Evolutionary conservation across 1,140 invertebrate genomes (phyloP), one percentile per base, ranked within the genome.

Genomic region (Drosophila seguyi): DNA sequence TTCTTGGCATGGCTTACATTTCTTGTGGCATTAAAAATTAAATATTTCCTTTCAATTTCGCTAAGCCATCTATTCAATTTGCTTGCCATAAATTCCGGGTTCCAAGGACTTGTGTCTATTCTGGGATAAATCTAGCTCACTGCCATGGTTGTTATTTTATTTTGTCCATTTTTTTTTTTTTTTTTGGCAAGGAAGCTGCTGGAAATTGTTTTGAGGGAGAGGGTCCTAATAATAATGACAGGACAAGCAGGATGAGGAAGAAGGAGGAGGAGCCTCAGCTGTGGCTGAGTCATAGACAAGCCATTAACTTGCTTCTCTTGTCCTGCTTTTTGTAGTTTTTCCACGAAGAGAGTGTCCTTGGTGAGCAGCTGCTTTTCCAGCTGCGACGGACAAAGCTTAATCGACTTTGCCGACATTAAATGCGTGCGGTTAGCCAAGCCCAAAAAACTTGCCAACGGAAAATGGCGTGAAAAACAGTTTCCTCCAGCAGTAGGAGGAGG

Each of bases 351-450:
- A 34, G 50, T 53, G 22, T 56, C 41, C 60, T 55, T 55, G 39
- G 53, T 67, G 42, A 66, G 71, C 74, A 75, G 74, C 72, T 76
- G 74, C 45, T 66, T 73, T 50, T 31, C 59, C 59, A 31, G 66
- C 62, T 27, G 44, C 75, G 72, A 57, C 75, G 72, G 65, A 80
- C 75, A 62, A 52, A 59, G 81, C 81, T 81, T 90, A 90, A 90
- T 90, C 86, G 85, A 90, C 85, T 90, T 90, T 90, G 62, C 78
- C 75, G 78, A 79, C 81, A 90, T 90, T 90, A 79, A 90, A 90
- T 90, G 85, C 71, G 81, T 90, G 85, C 57, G 85, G 85, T 88
- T 90, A 81, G 67, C 66, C 76, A 77, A 34, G 53, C 56, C 60
- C 53, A 60, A 25, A 60, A 25, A 50, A 60, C 20, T 41, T 45